These are phyloP conservation scores for Virgularia gustaviana DNA, from an alignment of 92 coral and sea anemone species.

Conservation along the genomic window DNA sequence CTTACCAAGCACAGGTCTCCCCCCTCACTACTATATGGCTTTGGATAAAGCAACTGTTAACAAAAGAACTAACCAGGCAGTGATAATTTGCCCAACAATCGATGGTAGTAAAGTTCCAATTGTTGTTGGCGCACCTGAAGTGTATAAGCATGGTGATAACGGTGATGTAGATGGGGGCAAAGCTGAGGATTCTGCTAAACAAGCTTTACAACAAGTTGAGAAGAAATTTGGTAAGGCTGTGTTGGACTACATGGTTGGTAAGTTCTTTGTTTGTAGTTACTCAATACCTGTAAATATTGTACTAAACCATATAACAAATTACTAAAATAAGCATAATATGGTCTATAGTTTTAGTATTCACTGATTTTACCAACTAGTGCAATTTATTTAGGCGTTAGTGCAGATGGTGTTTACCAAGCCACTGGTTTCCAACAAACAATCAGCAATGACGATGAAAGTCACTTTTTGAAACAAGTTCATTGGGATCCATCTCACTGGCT, in stretches of 20 bases:
- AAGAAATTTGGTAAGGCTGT: conserved; percentile 12
- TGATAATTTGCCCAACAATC: not conserved
- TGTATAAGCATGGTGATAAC: not conserved
- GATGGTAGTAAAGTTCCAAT: conserved; percentile 21
- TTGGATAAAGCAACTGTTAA: conserved; percentile 18
- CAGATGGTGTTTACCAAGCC: conserved; percentile 34
- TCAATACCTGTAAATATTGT: too few relatives aligned
- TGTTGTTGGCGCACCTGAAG: conserved; percentile 19
- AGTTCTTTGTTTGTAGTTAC: too few relatives aligned
- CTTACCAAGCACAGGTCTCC: conserved; percentile 9
- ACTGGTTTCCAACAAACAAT: conserved; percentile 2
- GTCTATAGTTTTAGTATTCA: not conserved
- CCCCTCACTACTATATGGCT: conserved; percentile 18
- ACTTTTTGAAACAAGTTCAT: not conserved
- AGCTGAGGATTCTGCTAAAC: not conserved
- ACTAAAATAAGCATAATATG: too few relatives aligned
- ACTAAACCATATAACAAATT: not conserved
- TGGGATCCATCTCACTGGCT: conserved; percentile 32
- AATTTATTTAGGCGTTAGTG: conserved; percentile 9
- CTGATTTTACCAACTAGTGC: not conserved
- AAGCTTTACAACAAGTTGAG: conserved; percentile 11
- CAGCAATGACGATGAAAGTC: not conserved
- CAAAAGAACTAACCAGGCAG: conserved; percentile 6
- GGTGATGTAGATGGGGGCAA: conserved; percentile 15
- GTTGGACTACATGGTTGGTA: conserved; percentile 10